These are phyloP conservation scores for Cerceris ruficornis DNA, from an alignment of 2,888 invertebrate genomes.

Conservation along the genomic window DNA sequence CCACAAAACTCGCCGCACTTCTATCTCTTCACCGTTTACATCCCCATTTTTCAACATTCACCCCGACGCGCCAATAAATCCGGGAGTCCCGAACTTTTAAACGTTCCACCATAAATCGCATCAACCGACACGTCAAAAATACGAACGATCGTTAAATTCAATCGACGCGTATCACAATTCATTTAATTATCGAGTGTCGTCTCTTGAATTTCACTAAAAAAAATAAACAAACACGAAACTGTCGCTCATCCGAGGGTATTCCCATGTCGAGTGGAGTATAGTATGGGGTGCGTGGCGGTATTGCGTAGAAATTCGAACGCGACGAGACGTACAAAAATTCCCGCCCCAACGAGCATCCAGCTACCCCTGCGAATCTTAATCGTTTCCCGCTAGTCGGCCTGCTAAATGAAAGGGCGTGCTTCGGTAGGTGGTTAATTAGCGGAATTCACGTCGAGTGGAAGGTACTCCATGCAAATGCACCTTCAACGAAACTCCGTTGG, in stretches of 20 bases:
- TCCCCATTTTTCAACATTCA: no score
- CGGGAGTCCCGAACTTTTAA: no score
- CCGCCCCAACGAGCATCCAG: neutral
- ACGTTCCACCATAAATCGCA: no score
- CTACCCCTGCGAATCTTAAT: neutral
- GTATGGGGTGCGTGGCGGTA: constrained; percentile 31
- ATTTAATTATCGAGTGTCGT: neutral
- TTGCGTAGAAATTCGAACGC: constrained; percentile 37
- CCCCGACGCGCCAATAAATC: no score
- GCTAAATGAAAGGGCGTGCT: neutral
- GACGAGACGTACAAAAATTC: constrained; percentile 9
- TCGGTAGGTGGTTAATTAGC: constrained; percentile 29
- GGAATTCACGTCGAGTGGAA: constrained; percentile 11
- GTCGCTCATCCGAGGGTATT: neutral
- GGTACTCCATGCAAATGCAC: constrained; percentile 14
- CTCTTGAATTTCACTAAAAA: neutral
- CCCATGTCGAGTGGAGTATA: neutral
- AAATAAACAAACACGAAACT: neutral
- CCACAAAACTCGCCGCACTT: no score
- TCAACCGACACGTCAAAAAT: no score
- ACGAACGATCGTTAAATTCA: neutral
- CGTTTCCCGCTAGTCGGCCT: neutral
- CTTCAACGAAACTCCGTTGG: constrained; percentile 6
- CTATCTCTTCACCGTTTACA: no score
- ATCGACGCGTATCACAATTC: neutral